Conservation (phyloP, 2,113 vertebrate species). For the Rhegmatorhina hoffmannsi region DNA sequence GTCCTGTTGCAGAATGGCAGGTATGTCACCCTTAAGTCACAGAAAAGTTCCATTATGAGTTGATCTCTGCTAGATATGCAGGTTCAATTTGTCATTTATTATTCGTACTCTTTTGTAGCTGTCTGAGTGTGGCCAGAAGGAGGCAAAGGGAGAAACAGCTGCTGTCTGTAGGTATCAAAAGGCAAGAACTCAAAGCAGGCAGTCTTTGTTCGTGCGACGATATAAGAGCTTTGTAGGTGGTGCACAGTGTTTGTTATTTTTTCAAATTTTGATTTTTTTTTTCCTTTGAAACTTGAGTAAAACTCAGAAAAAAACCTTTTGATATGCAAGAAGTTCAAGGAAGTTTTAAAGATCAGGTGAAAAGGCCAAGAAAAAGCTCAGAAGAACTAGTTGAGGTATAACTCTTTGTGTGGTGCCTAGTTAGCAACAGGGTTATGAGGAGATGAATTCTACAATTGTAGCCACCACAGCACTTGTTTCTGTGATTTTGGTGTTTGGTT, state of each 20-base stretch:
- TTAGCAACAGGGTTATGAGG: neutral
- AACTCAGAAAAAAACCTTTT: neutral
- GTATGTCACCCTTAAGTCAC: neutral
- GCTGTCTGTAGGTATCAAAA: conserved; percentile 29
- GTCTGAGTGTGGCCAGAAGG: neutral
- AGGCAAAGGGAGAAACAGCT: conserved; percentile 7
- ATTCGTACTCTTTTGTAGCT: neutral
- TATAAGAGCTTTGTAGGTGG: neutral
- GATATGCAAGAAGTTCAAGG: neutral
- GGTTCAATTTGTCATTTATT: neutral
- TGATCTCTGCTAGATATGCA: neutral
- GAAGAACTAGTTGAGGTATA: neutral
- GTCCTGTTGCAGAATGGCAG: neutral
- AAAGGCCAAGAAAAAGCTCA: neutral
- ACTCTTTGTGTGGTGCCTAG: neutral
- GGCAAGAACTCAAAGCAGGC: conserved; percentile 53
- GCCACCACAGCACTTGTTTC: neutral
- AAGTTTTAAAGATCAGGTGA: neutral
- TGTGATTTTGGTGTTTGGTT: no score
- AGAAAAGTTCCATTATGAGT: neutral
- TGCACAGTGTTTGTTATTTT: neutral
- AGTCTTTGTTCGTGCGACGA: conserved; percentile 34
- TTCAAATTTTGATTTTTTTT: neutral
- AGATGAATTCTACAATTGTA: neutral
- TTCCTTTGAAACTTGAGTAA: neutral